phyloP scores from a whole-genome alignment of 1,140 invertebrate species.

The Lepidotrigona ventralis region DNA sequence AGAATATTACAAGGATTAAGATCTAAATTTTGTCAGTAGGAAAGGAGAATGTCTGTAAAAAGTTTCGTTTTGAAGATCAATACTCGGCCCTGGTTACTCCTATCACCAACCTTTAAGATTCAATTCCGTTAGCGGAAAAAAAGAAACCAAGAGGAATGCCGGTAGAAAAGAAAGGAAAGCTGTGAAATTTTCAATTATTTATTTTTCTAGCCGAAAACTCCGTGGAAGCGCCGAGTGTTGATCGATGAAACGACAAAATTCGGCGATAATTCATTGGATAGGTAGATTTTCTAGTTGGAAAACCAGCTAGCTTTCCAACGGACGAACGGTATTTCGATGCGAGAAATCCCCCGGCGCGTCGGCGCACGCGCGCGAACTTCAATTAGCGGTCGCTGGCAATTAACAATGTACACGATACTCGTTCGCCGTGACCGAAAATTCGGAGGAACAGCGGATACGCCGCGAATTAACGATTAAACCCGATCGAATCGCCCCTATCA shows the following conservation, averaged over 20 bases:
- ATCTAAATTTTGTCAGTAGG: no score
- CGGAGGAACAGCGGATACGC: slow-evolving; percentile 35
- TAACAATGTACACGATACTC: slow-evolving; percentile 57
- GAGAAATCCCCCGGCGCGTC: slow-evolving; percentile 4
- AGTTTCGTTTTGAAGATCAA: no score
- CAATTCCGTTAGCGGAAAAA: no score
- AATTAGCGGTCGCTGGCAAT: slow-evolving; percentile 64
- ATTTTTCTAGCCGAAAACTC: not conserved
- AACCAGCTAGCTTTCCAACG: not conserved
- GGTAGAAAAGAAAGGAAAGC: no score
- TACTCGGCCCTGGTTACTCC: no score
- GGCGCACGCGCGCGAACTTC: slow-evolving; percentile 44
- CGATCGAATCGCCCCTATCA: slow-evolving; percentile 17
- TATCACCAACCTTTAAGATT: no score
- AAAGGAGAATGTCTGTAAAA: no score
- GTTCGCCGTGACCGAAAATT: slow-evolving; percentile 57
- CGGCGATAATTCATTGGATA: no score
- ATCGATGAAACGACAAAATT: no score
- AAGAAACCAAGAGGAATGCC: no score
- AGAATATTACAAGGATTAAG: no score
- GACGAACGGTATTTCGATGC: slow-evolving; percentile 27
- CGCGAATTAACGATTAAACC: slow-evolving; percentile 53
- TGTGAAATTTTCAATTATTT: not conserved
- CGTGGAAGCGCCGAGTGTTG: no score
- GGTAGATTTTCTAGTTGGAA: not conserved